Evolutionary conservation across 2,888 invertebrate species (phyloP).

Genomic region (Apocheima hispidaria): DNA sequence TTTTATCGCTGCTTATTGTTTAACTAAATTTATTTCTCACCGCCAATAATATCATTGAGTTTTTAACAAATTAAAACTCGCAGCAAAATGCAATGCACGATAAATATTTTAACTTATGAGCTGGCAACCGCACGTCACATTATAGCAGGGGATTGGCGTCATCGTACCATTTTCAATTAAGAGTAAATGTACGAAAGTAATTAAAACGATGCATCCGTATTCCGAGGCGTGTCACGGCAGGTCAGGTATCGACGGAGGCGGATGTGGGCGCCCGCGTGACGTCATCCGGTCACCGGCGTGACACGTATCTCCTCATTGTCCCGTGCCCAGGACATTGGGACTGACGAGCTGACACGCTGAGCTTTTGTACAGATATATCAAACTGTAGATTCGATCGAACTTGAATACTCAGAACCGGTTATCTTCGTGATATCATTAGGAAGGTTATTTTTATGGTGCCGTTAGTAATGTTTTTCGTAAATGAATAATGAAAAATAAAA

Average conservation of each 20-base stretch:
- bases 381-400: too few relatives aligned
- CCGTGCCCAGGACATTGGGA: conserved; percentile 29
- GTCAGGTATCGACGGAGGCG: conserved; percentile 57
- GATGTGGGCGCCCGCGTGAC: conserved; percentile 73
- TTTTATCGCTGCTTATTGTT: neutral
- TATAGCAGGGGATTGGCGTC: conserved; percentile 20
- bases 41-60: conserved; percentile 3
- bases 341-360: conserved; percentile 44
- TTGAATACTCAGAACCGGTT: too few relatives aligned
- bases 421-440: too few relatives aligned
- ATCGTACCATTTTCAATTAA: conserved; percentile 32
- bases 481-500: too few relatives aligned
- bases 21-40: neutral
- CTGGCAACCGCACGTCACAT: conserved; percentile 25
- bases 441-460: too few relatives aligned
- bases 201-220: conserved; percentile 28
- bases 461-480: too few relatives aligned
- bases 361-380: neutral
- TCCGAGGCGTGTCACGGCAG: conserved; percentile 26
- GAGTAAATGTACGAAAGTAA: conserved; percentile 34
- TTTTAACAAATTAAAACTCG: conserved; percentile 17
- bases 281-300: conserved; percentile 70
- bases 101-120: conserved; percentile 26
- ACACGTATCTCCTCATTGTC: conserved; percentile 68
- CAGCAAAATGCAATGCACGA: conserved; percentile 8